A percentile compares a stretch with the other conserved stretches of the same genome.
Evolutionary conservation across 2,888 invertebrate species (phyloP).

Genomic region (Laspeyria flexula): DNA sequence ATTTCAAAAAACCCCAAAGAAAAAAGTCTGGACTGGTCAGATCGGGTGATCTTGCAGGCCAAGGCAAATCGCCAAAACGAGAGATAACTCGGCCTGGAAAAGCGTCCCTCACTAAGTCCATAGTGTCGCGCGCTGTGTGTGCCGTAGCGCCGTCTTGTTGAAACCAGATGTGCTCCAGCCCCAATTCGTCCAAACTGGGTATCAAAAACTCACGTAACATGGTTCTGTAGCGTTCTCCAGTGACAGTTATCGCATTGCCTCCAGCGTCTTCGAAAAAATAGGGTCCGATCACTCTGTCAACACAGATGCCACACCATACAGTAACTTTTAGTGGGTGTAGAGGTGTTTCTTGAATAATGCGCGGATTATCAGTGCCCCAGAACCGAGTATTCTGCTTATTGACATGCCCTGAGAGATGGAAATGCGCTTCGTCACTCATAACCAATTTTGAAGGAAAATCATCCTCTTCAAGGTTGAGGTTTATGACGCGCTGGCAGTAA

Average conservation of each 20-base stretch:
- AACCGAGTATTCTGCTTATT: background rate
- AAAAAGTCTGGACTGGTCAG: background rate
- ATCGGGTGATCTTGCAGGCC: background rate
- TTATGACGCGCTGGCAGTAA: no score
- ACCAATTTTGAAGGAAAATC: no score
- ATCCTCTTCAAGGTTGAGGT: no score
- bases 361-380: background rate
- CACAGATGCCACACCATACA: constrained; percentile 6
- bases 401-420: background rate
- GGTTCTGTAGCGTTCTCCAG: constrained; percentile 29
- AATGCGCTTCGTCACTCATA: no score
- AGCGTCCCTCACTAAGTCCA: constrained; percentile 16
- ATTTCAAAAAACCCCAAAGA: background rate
- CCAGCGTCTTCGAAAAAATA: constrained; percentile 20
- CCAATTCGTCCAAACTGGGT: background rate
- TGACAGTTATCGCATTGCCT: constrained; percentile 25
- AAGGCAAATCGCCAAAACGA: background rate
- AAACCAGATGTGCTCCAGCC: constrained; percentile 20
- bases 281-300: constrained; percentile 1
- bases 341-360: constrained; percentile 7
- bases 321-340: constrained; percentile 11
- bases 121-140: constrained; percentile 24
- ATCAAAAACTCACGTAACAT: constrained; percentile 18
- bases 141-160: constrained; percentile 21
- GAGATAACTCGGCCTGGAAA: constrained; percentile 1